These are phyloP conservation scores for Eurois occulta DNA, from an alignment of 2,888 invertebrate genomes.

Conservation along the genomic window DNA sequence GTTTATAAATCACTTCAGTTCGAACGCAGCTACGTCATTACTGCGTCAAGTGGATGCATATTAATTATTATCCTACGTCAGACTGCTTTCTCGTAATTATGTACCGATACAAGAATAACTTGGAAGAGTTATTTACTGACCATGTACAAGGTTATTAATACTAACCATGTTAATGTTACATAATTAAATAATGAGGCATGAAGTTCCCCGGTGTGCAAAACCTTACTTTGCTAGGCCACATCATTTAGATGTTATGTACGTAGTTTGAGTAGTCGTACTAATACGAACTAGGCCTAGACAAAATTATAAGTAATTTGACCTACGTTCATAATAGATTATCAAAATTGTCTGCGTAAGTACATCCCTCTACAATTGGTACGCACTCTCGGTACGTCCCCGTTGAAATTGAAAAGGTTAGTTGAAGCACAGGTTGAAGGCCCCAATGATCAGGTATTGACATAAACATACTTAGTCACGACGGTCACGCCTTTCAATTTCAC, in stretches of 20 bases:
- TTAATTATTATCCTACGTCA: conserved; percentile 11
- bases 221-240: background rate
- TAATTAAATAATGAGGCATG: background rate
- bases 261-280: background rate
- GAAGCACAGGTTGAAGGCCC: conserved; percentile 35
- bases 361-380: background rate
- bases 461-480: conserved; percentile 14
- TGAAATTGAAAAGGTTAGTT: conserved; percentile 43
- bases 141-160: conserved; percentile 1
- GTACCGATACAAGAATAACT: conserved; percentile 9
- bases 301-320: background rate
- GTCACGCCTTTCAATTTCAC: conserved; percentile 38
- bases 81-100: conserved; percentile 23
- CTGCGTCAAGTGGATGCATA: conserved; percentile 14
- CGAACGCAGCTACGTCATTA: background rate
- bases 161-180: background rate
- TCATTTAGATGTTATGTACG: background rate
- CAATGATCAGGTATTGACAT: conserved; percentile 13
- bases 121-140: conserved; percentile 5
- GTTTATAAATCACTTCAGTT: background rate
- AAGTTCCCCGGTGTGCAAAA: background rate
- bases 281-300: background rate
- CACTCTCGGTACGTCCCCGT: background rate
- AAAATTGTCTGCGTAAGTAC: background rate
- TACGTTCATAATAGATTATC: conserved; percentile 1